These are phyloP conservation scores for Furcifer pardalis DNA, from an alignment of 2,797 vertebrate genomes.

Conservation along the genomic window DNA sequence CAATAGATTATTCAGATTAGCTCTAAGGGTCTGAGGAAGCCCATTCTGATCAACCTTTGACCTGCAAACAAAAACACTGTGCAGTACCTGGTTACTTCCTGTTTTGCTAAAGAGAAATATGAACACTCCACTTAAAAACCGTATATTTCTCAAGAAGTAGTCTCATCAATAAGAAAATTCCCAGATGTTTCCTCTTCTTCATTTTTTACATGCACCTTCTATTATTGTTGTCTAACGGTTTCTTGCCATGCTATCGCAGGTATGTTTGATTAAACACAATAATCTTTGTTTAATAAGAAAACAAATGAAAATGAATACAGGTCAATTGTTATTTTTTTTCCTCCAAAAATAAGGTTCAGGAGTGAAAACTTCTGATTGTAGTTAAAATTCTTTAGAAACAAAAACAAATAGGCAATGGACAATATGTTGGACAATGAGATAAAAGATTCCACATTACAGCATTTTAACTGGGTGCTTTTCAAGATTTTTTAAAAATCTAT, in stretches of 20 bases:
- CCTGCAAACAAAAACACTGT: no score
- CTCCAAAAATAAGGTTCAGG: no score
- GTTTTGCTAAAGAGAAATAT: no score
- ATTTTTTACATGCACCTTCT: conserved; percentile 43
- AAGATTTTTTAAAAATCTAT: no score
- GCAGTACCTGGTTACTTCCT: no score
- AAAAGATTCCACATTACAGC: not conserved
- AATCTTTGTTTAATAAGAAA: conserved; percentile 29
- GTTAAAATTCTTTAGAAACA: not conserved
- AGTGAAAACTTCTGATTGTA: not conserved
- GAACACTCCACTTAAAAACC: conserved; percentile 40
- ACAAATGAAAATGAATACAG: conserved; percentile 8
- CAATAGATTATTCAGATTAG: no score
- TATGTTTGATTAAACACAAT: conserved; percentile 24
- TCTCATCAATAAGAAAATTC: conserved; percentile 36
- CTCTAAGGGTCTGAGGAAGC: no score
- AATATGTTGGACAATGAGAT: not conserved
- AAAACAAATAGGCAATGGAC: not conserved
- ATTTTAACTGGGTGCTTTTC: no score
- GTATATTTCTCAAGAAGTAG: conserved; percentile 54
- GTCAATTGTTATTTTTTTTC: not conserved
- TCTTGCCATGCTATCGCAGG: conserved; percentile 34
- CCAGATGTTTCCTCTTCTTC: conserved; percentile 52
- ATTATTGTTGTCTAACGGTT: conserved; percentile 25
- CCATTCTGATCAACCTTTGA: no score